A percentile compares a stretch with the other conserved stretches of the same genome.
phyloP scores from a whole-genome alignment of 2,113 vertebrate species.

The Calidris pygmaea region DNA sequence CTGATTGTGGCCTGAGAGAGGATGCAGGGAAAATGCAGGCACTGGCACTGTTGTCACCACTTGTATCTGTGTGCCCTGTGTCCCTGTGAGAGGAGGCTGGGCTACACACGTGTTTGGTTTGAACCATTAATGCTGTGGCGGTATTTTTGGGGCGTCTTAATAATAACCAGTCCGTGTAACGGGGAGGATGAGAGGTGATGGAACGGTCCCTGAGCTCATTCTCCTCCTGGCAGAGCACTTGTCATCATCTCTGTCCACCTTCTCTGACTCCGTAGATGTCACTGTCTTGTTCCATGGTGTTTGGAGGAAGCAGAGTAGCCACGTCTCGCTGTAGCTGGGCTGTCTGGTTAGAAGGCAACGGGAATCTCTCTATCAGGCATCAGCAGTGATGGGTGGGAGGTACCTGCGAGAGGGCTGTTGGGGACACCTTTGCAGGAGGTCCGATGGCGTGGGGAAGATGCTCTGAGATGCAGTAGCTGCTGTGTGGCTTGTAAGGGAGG shows the following conservation, averaged over 20 bases:
- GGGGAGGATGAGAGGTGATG: neutral
- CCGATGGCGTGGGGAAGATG: rapidly evolving
- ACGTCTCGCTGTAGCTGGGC: rapidly evolving
- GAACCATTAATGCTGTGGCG: neutral
- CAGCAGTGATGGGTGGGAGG: neutral
- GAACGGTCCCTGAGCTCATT: neutral
- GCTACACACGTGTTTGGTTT: neutral
- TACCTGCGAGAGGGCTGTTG: neutral
- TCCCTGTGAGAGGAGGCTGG: neutral
- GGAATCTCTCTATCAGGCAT: rapidly evolving
- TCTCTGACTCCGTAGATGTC: neutral
- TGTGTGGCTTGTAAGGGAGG: neutral
- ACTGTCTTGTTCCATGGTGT: rapidly evolving
- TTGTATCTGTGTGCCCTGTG: neutral
- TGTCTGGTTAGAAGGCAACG: rapidly evolving
- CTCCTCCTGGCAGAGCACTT: neutral
- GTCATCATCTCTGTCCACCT: neutral
- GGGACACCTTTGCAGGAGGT: too few species aligned
- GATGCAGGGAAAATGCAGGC: rapidly evolving
- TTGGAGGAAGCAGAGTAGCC: neutral
- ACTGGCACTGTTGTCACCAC: too few species aligned
- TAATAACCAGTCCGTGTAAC: neutral
- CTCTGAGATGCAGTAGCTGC: rapidly evolving
- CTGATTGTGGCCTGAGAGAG: neutral
- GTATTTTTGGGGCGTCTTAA: neutral